Evolutionary conservation across 2,888 invertebrate genomes (phyloP), one percentile per base, ranked within the genome.

Genomic region (Platerodrilus igneus): DNA sequence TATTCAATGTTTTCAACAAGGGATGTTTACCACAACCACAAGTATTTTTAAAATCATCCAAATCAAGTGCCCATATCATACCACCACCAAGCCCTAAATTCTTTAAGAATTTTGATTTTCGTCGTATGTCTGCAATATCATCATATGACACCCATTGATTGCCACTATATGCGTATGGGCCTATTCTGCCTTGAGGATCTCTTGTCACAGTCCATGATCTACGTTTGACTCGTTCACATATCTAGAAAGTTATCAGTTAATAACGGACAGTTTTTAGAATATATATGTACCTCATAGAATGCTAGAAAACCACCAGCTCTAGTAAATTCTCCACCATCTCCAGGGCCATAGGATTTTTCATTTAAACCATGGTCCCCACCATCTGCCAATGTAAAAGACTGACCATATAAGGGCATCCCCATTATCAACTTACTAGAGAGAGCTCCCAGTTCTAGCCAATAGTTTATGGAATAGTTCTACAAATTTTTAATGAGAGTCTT

Each of bases 111-210:
- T 76, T 71, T 0, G 80, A 67, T 74, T 82, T 81, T 33, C 77
- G 68, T 35, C 75, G 72, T 25, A 82, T 75, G 39, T 83, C 83
- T 2, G 68, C 66, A 1, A 78, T 75, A 48, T 83, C 82, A 56
- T 88, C 79, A 59, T 85, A 88, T 0, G 86, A 81, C 1, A 84
- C 82, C 88, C 88, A 89, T 60, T 88, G 87, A 40, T 77, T 76
- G 1, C 77, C 81, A 21, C 71, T 73, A 43, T 79, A 77, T 0
- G 84, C 81, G 60, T 79, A 87, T 1, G 88, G 86, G 1, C 88
- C 88, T 51, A 82, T 78, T 9, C 75, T 65, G 2, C 76, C 79
- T 50, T 74, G 57, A 0, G 74, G 67, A 53, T 77, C 78, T 58
- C 84, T 75, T 13, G 77, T 74, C 6, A 79, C 75, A 0, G 74